phyloP scores from a whole-genome alignment of 2,888 invertebrate species.

The Blastobasis lacticolella region DNA sequence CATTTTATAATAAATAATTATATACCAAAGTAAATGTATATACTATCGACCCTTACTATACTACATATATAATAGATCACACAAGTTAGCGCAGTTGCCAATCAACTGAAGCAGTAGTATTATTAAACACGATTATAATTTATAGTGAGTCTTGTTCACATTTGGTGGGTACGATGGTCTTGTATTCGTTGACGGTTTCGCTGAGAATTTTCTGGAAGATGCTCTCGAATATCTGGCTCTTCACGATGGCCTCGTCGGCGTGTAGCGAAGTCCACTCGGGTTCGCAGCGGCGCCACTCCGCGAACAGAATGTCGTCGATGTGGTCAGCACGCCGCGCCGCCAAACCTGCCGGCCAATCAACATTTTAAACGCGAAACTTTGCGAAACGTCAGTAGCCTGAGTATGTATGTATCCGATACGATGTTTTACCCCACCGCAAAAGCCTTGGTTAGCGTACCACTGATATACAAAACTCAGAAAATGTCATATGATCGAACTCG shows the following conservation, averaged over 20 bases:
- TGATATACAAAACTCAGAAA: too few relatives aligned
- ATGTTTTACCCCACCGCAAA: too few relatives aligned
- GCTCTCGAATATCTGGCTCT: constrained; percentile 59
- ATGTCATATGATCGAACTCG: too few relatives aligned
- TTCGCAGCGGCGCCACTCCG: constrained; percentile 63
- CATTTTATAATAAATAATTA: constrained; percentile 52
- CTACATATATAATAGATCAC: too few relatives aligned
- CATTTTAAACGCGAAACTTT: neutral
- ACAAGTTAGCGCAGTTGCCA: too few relatives aligned
- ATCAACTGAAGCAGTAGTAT: too few relatives aligned
- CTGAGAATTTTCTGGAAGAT: constrained; percentile 58
- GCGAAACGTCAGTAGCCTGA: too few relatives aligned
- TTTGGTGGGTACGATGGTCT: constrained; percentile 29
- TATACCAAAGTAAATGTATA: constrained; percentile 8
- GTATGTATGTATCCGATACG: too few relatives aligned
- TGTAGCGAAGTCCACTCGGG: constrained; percentile 61
- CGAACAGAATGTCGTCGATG: constrained; percentile 60
- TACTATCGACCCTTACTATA: too few relatives aligned
- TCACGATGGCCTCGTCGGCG: constrained; percentile 50
- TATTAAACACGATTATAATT: too few relatives aligned
- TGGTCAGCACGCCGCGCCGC: constrained; percentile 54
- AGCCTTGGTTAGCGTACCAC: too few relatives aligned
- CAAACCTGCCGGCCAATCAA: constrained; percentile 33
- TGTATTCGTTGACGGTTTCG: constrained; percentile 59
- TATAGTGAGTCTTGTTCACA: too few relatives aligned